phyloP scores from a whole-genome alignment of 2,888 invertebrate species.

The Neelides folsomi region DNA sequence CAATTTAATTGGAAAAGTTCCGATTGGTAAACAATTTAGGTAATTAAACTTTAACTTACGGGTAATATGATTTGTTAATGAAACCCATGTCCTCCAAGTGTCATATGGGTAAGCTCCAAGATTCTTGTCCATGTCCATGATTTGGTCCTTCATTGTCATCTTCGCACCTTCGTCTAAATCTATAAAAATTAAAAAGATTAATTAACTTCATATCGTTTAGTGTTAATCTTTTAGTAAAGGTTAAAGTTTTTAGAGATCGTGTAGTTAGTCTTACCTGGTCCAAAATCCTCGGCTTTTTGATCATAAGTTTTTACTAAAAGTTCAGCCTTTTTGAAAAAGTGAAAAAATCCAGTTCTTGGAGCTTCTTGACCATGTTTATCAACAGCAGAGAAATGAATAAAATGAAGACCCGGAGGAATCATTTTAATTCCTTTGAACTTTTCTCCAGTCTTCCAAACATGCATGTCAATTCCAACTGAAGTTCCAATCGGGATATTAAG shows the following conservation, averaged over 20 bases:
- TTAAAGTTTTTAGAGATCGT: neutral
- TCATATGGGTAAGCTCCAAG: constrained; percentile 87
- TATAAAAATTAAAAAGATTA: constrained; percentile 25
- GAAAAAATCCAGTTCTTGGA: constrained; percentile 62
- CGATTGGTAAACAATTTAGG: neutral
- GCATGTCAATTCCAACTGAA: constrained; percentile 92
- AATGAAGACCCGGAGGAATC: constrained; percentile 95
- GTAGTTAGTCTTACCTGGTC: constrained; percentile 35
- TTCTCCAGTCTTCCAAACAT: constrained; percentile 76
- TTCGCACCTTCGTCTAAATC: constrained; percentile 51
- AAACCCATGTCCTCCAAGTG: constrained; percentile 71
- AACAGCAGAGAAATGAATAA: constrained; percentile 62
- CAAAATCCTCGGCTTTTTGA: constrained; percentile 56
- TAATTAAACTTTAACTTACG: constrained; percentile 37
- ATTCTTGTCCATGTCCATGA: constrained; percentile 58
- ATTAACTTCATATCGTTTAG: neutral
- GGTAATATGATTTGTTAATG: constrained; percentile 55
- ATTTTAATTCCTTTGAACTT: constrained; percentile 93
- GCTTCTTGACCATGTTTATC: constrained; percentile 39
- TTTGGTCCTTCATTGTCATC: constrained; percentile 51
- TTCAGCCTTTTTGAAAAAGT: constrained; percentile 67
- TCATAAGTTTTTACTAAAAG: constrained; percentile 83
- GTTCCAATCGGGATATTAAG: constrained; percentile 77
- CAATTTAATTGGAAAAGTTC: neutral
- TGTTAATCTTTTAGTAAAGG: too few species aligned